Conservation (phyloP, 2,113 vertebrate genomes). For the Pseudonaja textilis region DNA sequence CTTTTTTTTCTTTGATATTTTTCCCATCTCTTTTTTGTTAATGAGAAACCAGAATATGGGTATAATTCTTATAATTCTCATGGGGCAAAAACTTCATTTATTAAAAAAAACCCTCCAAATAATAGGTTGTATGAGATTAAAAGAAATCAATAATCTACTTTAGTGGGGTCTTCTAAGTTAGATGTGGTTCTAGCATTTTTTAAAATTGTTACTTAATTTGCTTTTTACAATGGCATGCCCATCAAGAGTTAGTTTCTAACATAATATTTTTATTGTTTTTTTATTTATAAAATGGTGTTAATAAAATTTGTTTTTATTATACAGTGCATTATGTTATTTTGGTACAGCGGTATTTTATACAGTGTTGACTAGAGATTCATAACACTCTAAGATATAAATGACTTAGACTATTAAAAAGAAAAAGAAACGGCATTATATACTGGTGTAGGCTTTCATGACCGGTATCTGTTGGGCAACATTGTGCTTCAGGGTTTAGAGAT, state of each 20-base stretch:
- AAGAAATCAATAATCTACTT: background rate
- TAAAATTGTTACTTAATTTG: background rate
- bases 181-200: background rate
- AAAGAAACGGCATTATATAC: background rate
- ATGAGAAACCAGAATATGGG: background rate
- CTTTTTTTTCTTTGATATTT: background rate
- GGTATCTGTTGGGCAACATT: background rate
- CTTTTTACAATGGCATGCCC: background rate
- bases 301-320: background rate
- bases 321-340: background rate
- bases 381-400: background rate
- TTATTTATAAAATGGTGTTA: background rate
- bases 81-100: background rate
- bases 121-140: background rate
- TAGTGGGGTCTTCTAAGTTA: background rate
- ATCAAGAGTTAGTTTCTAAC: background rate
- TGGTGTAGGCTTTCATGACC: background rate
- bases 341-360: background rate
- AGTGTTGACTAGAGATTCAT: background rate
- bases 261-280: background rate
- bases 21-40: background rate
- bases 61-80: background rate
- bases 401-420: background rate
- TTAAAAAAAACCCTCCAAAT: background rate
- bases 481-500: background rate